Percentiles rank a stretch among this genome's conserved stretches.
Evolutionary conservation across 2,888 invertebrate species (phyloP).

Genomic region (Drosophila cyrtoloma): DNA sequence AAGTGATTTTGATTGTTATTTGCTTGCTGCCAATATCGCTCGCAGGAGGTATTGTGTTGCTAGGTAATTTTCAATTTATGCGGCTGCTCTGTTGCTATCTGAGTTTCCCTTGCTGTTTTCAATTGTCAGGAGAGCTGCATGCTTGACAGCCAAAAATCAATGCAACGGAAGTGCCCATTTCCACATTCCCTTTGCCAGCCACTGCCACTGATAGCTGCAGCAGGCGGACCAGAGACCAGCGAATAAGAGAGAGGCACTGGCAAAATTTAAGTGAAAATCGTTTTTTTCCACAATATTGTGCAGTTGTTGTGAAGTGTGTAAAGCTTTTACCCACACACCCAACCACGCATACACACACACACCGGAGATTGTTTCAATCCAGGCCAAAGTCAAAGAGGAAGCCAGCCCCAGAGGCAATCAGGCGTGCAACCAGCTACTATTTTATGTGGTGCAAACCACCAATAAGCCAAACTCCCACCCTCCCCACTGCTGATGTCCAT

Average conservation of each 20-base stretch:
- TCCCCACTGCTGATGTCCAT: constrained; percentile 35
- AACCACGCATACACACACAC: not conserved
- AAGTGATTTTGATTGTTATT: constrained; percentile 80
- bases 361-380: constrained; percentile 78
- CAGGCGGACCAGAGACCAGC: constrained; percentile 4
- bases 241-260: constrained; percentile 10
- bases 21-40: constrained; percentile 50
- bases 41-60: not conserved
- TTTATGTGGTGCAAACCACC: constrained; percentile 11
- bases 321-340: constrained; percentile 53
- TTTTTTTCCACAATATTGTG: constrained; percentile 3
- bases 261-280: constrained; percentile 32
- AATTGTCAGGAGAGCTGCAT: constrained; percentile 56
- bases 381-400: constrained; percentile 54
- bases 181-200: constrained; percentile 28
- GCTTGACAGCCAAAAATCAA: constrained; percentile 65
- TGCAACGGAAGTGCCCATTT: constrained; percentile 62
- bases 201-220: constrained; percentile 67
- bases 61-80: constrained; percentile 55
- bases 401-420: constrained; percentile 46
- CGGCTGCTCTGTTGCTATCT: constrained; percentile 9
- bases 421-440: constrained; percentile 48
- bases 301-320: constrained; percentile 17
- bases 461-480: not conserved
- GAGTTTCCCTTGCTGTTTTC: constrained; percentile 16